Evolutionary conservation across 2,113 vertebrate species (phyloP).

Genomic region (Xyliphius kryptos): DNA sequence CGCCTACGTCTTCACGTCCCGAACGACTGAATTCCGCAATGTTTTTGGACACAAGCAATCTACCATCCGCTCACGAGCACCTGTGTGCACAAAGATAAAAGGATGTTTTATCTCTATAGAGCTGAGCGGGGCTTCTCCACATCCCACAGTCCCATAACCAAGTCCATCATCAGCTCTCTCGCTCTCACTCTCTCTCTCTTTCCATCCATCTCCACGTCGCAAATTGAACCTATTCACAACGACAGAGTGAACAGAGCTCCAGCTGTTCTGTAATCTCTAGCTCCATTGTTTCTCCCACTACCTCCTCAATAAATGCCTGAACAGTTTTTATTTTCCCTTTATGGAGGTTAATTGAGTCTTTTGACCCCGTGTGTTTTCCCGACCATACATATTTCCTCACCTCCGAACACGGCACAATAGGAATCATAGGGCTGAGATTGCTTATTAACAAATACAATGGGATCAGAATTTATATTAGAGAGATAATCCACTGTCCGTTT

Average conservation of each 20-base stretch:
- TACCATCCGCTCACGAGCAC: background rate
- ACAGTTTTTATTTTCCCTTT: constrained; percentile 43
- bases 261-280: constrained; percentile 36
- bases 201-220: background rate
- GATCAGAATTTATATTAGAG: constrained; percentile 9
- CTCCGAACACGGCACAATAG: constrained; percentile 36
- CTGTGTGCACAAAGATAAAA: constrained; percentile 16
- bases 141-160: constrained; percentile 21
- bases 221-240: constrained; percentile 28
- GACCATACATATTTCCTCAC: constrained; percentile 42
- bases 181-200: constrained; percentile 7
- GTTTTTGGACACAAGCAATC: background rate
- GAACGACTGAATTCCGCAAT: background rate
- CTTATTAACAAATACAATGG: constrained; percentile 32
- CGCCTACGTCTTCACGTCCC: no score
- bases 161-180: constrained; percentile 36
- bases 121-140: constrained; percentile 19
- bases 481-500: constrained; percentile 15
- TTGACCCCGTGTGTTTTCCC: constrained; percentile 50
- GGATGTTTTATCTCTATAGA: constrained; percentile 24
- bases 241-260: constrained; percentile 35
- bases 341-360: constrained; percentile 63
- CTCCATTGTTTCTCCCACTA: constrained; percentile 27
- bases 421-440: constrained; percentile 31
- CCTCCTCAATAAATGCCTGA: constrained; percentile 31